Percentiles rank a stretch among this genome's conserved stretches.
These are phyloP conservation scores for Deilephila elpenor DNA, from an alignment of 2,888 invertebrate genomes.

Conservation along the genomic window DNA sequence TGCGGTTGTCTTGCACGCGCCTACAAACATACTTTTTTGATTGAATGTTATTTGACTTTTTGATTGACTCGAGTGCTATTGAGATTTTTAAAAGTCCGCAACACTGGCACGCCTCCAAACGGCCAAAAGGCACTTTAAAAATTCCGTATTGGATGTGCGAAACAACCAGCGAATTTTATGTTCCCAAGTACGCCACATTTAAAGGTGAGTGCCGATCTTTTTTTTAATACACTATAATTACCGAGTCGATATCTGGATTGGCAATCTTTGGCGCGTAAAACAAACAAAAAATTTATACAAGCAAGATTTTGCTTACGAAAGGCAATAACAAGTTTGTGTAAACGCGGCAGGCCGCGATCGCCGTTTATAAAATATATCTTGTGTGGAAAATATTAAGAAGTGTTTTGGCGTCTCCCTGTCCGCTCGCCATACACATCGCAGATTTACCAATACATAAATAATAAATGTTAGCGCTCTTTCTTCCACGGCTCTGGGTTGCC, in stretches of 20 bases:
- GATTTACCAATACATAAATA: conserved; percentile 23
- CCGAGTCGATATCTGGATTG: conserved; percentile 36
- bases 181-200: conserved; percentile 9
- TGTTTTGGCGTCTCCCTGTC: conserved; percentile 10
- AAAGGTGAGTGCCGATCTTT: conserved; percentile 10
- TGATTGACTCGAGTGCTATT: conserved; percentile 13
- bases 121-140: not conserved
- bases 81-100: conserved; percentile 13
- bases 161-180: not conserved
- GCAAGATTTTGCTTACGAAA: conserved; percentile 48
- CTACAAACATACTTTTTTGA: conserved; percentile 10
- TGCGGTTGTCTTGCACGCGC: conserved; percentile 8
- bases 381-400: conserved; percentile 18
- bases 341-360: not conserved
- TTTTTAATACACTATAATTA: conserved; percentile 26
- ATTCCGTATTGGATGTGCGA: not conserved
- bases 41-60: conserved; percentile 31
- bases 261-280: conserved; percentile 46
- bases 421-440: not conserved
- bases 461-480: conserved; percentile 16
- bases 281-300: conserved; percentile 45
- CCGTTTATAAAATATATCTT: conserved; percentile 23
- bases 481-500: conserved; percentile 9
- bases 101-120: conserved; percentile 17
- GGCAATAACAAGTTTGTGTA: conserved; percentile 18